phyloP scores from a whole-genome alignment of 2,888 invertebrate species.

The Leucophora obtusa region DNA sequence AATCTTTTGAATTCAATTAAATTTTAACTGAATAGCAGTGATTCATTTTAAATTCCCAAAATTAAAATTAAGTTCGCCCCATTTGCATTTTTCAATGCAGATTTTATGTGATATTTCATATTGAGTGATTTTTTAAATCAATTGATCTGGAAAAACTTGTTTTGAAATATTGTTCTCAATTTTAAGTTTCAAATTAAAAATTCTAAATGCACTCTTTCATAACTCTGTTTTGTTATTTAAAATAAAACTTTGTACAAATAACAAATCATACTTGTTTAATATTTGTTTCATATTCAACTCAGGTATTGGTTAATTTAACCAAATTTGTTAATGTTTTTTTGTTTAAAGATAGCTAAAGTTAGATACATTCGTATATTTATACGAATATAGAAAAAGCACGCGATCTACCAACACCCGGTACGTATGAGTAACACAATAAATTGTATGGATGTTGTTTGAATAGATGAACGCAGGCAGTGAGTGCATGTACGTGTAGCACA shows the following conservation, averaged over 20 bases:
- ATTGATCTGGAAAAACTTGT: too few relatives aligned
- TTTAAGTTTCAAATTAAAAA: too few relatives aligned
- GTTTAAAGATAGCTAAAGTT: slow-evolving; percentile 24
- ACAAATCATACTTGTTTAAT: slow-evolving; percentile 54
- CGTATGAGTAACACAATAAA: slow-evolving; percentile 44
- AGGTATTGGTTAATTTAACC: slow-evolving; percentile 62
- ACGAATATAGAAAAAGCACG: slow-evolving; percentile 41
- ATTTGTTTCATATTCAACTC: slow-evolving; percentile 60
- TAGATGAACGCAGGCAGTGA: neutral
- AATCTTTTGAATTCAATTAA: too few relatives aligned
- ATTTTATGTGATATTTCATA: too few relatives aligned
- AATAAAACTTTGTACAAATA: slow-evolving; percentile 24
- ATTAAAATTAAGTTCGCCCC: too few relatives aligned
- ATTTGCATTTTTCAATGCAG: too few relatives aligned
- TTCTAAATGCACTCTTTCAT: neutral
- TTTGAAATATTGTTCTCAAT: too few relatives aligned
- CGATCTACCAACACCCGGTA: slow-evolving; percentile 58
- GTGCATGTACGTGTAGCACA: neutral
- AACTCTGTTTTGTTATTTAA: neutral
- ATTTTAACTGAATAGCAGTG: too few relatives aligned
- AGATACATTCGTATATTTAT: slow-evolving; percentile 1
- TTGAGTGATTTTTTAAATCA: too few relatives aligned
- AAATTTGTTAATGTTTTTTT: slow-evolving; percentile 59
- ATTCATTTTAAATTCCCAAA: too few relatives aligned
- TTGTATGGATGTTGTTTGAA: neutral